Percentiles rank a stretch among this genome's conserved stretches.
phyloP scores from a whole-genome alignment of 2,888 invertebrate genomes.

The Rhamphomyia laevipes region DNA sequence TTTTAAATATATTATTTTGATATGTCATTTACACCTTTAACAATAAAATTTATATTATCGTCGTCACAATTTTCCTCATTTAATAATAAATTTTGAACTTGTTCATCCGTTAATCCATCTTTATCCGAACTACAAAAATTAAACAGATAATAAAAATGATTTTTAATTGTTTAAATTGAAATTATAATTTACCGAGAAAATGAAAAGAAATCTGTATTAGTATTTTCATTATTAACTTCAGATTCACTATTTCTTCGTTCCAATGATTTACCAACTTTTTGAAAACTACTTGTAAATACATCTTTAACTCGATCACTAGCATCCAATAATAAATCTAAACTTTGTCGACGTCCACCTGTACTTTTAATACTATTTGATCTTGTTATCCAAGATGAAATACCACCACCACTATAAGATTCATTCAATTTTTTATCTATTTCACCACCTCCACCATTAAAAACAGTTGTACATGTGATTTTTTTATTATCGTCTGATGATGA shows the following conservation, averaged over 20 bases:
- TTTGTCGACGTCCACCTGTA: constrained; percentile 49
- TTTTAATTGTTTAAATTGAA: background rate
- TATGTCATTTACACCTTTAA: constrained; percentile 17
- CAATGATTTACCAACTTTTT: constrained; percentile 52
- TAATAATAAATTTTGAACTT: constrained; percentile 36
- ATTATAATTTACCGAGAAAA: constrained; percentile 33
- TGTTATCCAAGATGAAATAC: constrained; percentile 28
- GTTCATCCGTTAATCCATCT: constrained; percentile 36
- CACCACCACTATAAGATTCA: constrained; percentile 32
- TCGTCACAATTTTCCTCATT: constrained; percentile 25
- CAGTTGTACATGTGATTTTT: constrained; percentile 36
- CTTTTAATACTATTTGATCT: constrained; percentile 34
- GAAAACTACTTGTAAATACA: constrained; percentile 65
- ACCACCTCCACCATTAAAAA: constrained; percentile 24
- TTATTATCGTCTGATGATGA: constrained; percentile 34
- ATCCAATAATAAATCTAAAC: constrained; percentile 63
- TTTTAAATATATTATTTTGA: constrained; percentile 13
- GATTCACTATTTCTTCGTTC: constrained; percentile 64
- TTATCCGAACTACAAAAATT: constrained; percentile 28
- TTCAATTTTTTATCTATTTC: constrained; percentile 39
- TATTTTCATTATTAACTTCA: constrained; percentile 40
- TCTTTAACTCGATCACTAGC: constrained; percentile 73
- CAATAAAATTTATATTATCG: background rate
- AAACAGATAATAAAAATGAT: background rate
- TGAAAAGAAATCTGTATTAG: constrained; percentile 31